Evolutionary conservation across 2,888 invertebrate species (phyloP), one percentile per base, ranked within the genome.

Genomic region (Oeneis ivallda): DNA sequence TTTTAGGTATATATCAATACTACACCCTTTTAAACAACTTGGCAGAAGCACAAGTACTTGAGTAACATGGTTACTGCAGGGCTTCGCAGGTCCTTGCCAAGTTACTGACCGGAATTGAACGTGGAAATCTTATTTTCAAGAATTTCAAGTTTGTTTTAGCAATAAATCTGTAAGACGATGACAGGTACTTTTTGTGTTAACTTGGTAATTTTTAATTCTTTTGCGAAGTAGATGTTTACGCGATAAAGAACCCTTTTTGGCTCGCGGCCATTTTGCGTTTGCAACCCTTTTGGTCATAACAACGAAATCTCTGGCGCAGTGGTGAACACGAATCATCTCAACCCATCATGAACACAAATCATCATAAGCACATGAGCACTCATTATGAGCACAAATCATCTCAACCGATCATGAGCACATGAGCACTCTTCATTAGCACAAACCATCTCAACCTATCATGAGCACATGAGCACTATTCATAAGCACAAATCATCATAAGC

Each of bases 61-160:
- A 50, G n/a, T 61, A 61, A 52, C 61, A 19, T 52, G 52, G 39
- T 52, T 52, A 50, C 61, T 61, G 61, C 61, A 61, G 61, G 61
- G 61, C 61, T 61, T 32, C 41, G 41, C 13, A 49, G 61, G 54
- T 49, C 58, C 45, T 67, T 69, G 69, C 69, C 69, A 69, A 69
- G 59, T 62, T 63, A 62, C 19, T 69, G 69, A 62, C 67, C 69
- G 56, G 69, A 67, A 69, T 69, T 62, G 50, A 58, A 54, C 58
- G 39, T 19, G 15, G 47, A 41, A 52, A 61, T 61, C 61, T 61
- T 61, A 61, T 52, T 61, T 59, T 19, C 39, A 26, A 41, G 26
- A 61, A 41, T 61, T 37, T 19, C 39, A 52, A 61, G 50, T 39
- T 52, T 32, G 59, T 37, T 50, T 41, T 41, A 26, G 37, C 41